Conservation (phyloP, 1,140 invertebrate genomes). For the Trissolcus basalis region DNA sequence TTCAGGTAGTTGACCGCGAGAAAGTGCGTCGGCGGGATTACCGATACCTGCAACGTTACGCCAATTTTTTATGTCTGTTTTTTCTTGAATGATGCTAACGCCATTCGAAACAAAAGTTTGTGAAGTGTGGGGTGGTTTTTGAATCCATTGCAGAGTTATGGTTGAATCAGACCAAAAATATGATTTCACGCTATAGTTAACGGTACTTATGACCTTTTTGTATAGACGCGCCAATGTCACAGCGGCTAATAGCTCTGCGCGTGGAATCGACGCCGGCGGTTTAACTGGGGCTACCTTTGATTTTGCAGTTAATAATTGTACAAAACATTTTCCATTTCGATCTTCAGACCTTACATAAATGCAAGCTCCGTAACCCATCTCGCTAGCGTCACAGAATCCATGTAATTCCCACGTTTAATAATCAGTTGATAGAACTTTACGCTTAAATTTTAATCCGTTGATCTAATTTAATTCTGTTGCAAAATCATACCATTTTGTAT, state of each 20-base stretch:
- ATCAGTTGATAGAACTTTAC: too few relatives aligned
- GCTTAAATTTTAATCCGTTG: too few relatives aligned
- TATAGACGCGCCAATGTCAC: not conserved
- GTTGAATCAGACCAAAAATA: not conserved
- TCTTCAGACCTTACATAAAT: conserved; percentile 1
- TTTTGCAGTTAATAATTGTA: not conserved
- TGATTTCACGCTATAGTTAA: not conserved
- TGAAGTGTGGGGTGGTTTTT: not conserved
- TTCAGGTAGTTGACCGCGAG: not conserved
- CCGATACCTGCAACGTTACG: not conserved
- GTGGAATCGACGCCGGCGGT: not conserved
- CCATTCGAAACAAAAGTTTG: not conserved
- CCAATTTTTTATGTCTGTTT: not conserved
- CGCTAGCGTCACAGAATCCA: conserved; percentile 65
- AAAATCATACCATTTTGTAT: conserved; percentile 5
- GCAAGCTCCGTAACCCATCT: conserved; percentile 63
- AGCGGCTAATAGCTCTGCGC: not conserved
- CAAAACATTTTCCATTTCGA: not conserved
- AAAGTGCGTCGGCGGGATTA: not conserved
- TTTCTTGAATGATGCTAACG: not conserved
- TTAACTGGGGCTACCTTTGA: not conserved
- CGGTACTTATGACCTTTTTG: not conserved
- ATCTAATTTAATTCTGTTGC: not conserved
- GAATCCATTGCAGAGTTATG: not conserved
- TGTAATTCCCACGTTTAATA: too few relatives aligned